These are phyloP conservation scores for Danio rerio DNA, from an alignment of 2,113 vertebrate species.

Conservation along the genomic window GRCz12tu NC_133199.1:25278501-25279000, in stretches of 20 bases:
- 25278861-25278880: not conserved
- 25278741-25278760: not conserved
- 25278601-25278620: not conserved
- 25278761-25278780: not conserved
- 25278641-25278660: not conserved
- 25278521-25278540: no score
- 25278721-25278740: not conserved
- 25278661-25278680: not conserved
- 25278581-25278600: not conserved
- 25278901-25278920: constrained; percentile 7
- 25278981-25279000: no score
- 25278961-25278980: not conserved
- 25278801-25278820: not conserved
- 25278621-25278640: not conserved
- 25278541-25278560: no score
- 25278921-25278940: not conserved
- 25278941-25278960: not conserved
- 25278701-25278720: not conserved
- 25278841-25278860: not conserved
- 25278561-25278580: no score
- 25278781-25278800: not conserved
- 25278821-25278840: not conserved
- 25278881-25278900: not conserved
- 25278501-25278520: no score
- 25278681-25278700: not conserved